Percentiles rank a stretch among this genome's conserved stretches.
Evolutionary conservation across 2,888 invertebrate species (phyloP).

Genomic region (Cerastis rubricosa): DNA sequence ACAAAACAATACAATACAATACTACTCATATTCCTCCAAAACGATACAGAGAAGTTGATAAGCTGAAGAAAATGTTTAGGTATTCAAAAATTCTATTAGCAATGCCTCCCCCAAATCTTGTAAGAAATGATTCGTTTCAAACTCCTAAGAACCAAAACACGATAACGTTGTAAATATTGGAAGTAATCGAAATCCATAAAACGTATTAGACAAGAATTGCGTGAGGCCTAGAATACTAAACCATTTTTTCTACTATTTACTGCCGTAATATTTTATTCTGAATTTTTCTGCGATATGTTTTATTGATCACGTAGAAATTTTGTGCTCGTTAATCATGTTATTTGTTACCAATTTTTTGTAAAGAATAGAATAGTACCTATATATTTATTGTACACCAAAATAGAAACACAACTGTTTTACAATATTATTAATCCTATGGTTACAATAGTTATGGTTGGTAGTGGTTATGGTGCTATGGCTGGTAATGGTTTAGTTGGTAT

Average conservation of each 20-base stretch:
- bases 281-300: background rate
- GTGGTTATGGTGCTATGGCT: no score
- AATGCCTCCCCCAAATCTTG: background rate
- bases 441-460: no score
- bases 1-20: no score
- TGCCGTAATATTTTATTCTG: background rate
- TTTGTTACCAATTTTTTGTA: background rate
- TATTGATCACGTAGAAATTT: background rate
- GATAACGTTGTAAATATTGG: background rate
- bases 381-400: background rate
- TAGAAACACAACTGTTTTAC: background rate
- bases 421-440: background rate
- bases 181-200: slow-evolving; percentile 3
- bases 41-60: no score
- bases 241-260: background rate
- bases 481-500: no score
- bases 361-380: no score
- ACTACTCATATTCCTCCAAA: no score
- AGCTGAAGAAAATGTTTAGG: background rate
- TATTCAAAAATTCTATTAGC: background rate
- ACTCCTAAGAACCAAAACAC: background rate
- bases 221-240: background rate
- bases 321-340: background rate
- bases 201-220: background rate
- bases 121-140: background rate